Evolutionary conservation across 2,888 invertebrate genomes (phyloP), one percentile per base, ranked within the genome.

Genomic region (Caenorhabditis wallacei): DNA sequence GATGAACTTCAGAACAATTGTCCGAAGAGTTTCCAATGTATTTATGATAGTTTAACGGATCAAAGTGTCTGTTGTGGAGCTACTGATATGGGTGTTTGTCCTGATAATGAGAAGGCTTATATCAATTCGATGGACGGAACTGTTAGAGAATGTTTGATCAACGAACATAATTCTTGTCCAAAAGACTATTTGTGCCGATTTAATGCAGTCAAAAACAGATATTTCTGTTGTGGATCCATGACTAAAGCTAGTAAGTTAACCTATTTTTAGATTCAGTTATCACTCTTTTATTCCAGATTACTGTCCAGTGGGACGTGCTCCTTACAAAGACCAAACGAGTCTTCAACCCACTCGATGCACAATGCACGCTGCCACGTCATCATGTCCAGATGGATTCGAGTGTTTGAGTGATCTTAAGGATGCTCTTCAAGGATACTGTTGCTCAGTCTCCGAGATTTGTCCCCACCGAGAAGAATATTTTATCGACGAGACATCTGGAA

Each of bases 11-110:
- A 87, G 75, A 88, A 88, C 59, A 87, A 87, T 26, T 90, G 90
- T 66, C 90, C 89, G 11, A 84, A 86, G 48, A 88, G 85, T 24
- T 90, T 87, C 80, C 84, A 85, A 53, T 87, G 88, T 59, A 80
- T 83, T 26, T 88, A 82, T 61, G 88, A 88, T 70, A 68, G 78
- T 20, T 64, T 88, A 54, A 84, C 85, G 0, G 85, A 86, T 59
- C 84, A 88, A 64, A 86, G 84, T 68, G 89, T 89, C 10, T 89
- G 89, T 68, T 89, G 89, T 68, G 89, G 89, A 54, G 88, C 89
- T 10, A 88, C 89, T 10, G 88, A 88, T 54, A 85, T 87, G 86
- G 88, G 86, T 1, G 88, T 88, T 4, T 89, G 88, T 74, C 89
- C 88, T 11, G 88, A 87, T 10, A 87, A 87, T 2, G 90, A 90